A percentile compares a stretch with the other conserved stretches of the same genome.
Evolutionary conservation across 2,888 invertebrate genomes (phyloP).

Genomic region (Parnassius glacialis): DNA sequence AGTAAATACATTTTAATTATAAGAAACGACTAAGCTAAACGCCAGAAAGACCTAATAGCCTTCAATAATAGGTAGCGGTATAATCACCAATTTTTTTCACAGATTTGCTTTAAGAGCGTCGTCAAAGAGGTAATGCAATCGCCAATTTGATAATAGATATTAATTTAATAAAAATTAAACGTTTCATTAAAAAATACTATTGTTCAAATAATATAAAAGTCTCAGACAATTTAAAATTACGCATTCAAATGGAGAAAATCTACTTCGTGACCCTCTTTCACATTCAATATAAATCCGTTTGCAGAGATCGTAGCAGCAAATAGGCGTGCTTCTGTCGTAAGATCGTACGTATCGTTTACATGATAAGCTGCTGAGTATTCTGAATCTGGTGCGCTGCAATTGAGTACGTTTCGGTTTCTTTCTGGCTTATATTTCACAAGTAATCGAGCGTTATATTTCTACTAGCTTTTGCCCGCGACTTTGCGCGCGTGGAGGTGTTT

Average conservation of each 20-base stretch:
- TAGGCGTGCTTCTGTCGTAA: conserved; percentile 17
- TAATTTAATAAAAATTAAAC: neutral
- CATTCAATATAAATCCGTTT: conserved; percentile 20
- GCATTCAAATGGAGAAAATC: conserved; percentile 4
- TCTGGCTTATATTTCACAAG: neutral
- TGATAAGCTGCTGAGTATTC: conserved; percentile 14
- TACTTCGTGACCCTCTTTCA: conserved; percentile 16
- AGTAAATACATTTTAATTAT: no score
- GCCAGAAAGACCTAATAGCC: no score
- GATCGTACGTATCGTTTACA: conserved; percentile 20
- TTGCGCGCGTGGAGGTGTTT: no score
- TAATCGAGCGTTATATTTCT: no score
- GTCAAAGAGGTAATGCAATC: no score
- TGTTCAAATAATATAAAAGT: neutral
- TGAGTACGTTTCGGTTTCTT: conserved; percentile 1
- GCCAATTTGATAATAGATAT: no score
- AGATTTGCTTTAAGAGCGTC: no score
- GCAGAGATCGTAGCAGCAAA: conserved; percentile 10
- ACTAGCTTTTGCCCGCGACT: no score
- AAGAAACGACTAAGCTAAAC: no score
- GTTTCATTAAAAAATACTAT: neutral
- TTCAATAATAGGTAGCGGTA: no score
- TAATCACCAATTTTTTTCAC: no score
- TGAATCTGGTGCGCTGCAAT: conserved; percentile 13
- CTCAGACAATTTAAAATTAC: conserved; percentile 15